A percentile compares a stretch with the other conserved stretches of the same genome.
Conservation (phyloP, 1,140 invertebrate species). For the Apis dorsata region DNA sequence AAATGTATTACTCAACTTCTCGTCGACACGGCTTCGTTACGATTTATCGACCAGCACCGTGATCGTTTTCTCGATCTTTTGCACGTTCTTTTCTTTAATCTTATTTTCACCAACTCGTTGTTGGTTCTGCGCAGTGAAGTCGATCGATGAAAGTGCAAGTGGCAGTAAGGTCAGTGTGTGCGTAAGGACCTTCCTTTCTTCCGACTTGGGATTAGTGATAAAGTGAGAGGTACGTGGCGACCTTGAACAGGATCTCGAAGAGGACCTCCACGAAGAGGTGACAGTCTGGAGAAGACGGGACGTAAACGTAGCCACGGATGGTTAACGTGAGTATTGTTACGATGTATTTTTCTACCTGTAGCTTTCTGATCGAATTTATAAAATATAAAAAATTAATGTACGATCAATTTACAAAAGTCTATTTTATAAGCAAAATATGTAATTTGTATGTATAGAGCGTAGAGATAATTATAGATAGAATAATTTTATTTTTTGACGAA, state of each 20-base stretch:
- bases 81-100: no score
- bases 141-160: constrained; percentile 51
- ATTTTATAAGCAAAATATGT: no score
- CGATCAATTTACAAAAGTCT: no score
- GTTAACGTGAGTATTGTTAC: constrained; percentile 62
- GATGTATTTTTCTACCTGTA: neutral
- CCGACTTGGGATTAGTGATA: constrained; percentile 46
- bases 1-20: constrained; percentile 1
- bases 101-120: neutral
- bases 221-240: constrained; percentile 46
- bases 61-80: neutral
- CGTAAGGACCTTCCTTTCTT: constrained; percentile 45
- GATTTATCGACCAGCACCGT: neutral
- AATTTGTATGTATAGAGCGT: no score
- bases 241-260: constrained; percentile 35
- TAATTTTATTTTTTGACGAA: no score
- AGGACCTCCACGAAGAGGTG: constrained; percentile 38
- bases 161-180: constrained; percentile 55
- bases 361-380: neutral
- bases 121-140: constrained; percentile 33
- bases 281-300: constrained; percentile 38
- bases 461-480: no score
- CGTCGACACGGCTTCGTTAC: neutral
- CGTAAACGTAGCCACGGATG: constrained; percentile 60
- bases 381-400: neutral